Evolutionary conservation across 2,113 vertebrate species (phyloP).

Genomic region (Lycocorax pyrrhopterus): DNA sequence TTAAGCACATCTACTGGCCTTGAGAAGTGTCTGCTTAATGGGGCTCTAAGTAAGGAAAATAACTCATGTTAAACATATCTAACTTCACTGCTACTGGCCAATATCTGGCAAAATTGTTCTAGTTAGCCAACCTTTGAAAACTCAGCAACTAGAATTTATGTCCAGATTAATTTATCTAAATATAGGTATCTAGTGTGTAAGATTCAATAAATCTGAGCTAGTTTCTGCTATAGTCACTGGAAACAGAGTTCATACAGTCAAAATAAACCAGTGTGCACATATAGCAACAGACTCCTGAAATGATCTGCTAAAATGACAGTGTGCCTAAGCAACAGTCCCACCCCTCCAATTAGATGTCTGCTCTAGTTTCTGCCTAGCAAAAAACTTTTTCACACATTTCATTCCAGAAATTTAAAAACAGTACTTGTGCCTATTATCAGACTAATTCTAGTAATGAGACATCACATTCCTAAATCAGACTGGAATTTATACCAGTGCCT

Average conservation of each 20-base stretch:
- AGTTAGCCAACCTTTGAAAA: neutral
- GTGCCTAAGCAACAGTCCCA: neutral
- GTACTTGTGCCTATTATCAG: neutral
- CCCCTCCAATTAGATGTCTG: neutral
- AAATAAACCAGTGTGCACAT: neutral
- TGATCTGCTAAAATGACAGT: neutral
- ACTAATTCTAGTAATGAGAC: neutral
- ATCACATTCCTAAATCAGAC: neutral
- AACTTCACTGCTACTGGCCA: neutral
- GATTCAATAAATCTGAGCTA: neutral
- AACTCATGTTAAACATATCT: neutral
- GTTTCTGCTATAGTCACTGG: neutral
- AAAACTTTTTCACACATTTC: neutral
- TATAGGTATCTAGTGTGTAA: neutral
- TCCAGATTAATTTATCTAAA: neutral
- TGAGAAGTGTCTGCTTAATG: neutral
- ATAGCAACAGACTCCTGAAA: neutral
- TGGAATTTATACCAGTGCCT: neutral
- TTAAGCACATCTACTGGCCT: neutral
- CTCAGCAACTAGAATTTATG: neutral
- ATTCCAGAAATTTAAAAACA: neutral
- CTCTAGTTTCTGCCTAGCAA: neutral
- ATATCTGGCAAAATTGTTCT: neutral
- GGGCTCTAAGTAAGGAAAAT: neutral
- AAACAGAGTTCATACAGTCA: neutral